Percentiles rank a stretch among this genome's conserved stretches.
These are phyloP conservation scores for Asbolus verrucosus DNA, from an alignment of 1,140 invertebrate genomes.

Conservation along the genomic window DNA sequence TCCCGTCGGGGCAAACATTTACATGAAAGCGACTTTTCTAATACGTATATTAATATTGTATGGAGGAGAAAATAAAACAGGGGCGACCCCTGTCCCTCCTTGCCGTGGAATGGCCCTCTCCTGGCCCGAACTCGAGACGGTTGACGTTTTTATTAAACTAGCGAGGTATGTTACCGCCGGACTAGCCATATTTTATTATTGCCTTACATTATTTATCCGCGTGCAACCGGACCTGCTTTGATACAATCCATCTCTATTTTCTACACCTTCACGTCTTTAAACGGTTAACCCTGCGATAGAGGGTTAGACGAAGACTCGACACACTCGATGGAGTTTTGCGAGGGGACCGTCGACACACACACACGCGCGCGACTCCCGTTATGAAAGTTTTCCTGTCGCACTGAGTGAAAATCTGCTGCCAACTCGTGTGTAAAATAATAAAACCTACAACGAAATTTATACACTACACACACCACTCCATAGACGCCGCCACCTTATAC, in stretches of 20 bases:
- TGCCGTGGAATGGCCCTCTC: conserved; percentile 51
- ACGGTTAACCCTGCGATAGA: too few relatives aligned
- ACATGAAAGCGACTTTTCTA: conserved; percentile 51
- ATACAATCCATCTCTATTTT: conserved; percentile 31
- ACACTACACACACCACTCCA: conserved; percentile 26
- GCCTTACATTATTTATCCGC: conserved; percentile 62
- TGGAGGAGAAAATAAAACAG: conserved; percentile 50
- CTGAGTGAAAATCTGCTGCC: conserved; percentile 48
- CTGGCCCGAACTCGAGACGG: conserved; percentile 49
- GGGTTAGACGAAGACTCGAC: conserved; percentile 6
- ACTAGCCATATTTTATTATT: conserved; percentile 62
- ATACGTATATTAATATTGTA: conserved; percentile 57
- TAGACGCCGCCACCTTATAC: too few relatives aligned
- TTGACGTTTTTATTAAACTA: conserved; percentile 63
- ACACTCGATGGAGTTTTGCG: conserved; percentile 47
- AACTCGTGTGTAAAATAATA: conserved; percentile 54
- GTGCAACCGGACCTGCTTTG: conserved; percentile 56
- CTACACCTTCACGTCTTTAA: conserved; percentile 2
- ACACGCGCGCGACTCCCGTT: too few relatives aligned
- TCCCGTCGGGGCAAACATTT: conserved; percentile 53
- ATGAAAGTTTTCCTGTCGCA: conserved; percentile 51
- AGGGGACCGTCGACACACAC: too few relatives aligned
- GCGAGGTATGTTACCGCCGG: conserved; percentile 57
- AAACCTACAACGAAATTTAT: conserved; percentile 40
- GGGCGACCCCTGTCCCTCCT: conserved; percentile 50